Evolutionary conservation across 2,113 vertebrate genomes (phyloP), one percentile per base, ranked within the genome.

Genomic region (Microcebus jonahi): DNA sequence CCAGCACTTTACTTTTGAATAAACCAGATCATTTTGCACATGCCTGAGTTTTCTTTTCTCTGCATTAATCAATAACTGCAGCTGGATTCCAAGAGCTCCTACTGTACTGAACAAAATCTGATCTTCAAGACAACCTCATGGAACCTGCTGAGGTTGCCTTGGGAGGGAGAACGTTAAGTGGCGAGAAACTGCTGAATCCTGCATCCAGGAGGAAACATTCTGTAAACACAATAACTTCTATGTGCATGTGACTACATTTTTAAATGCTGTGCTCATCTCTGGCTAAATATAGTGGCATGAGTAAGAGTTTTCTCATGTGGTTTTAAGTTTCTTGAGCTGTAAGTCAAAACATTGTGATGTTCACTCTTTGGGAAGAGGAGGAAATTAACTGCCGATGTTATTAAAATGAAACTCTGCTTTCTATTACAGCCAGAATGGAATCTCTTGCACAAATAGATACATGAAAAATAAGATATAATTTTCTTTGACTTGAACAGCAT

Each of bases 81-180:
- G 50, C 23, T 81, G 50, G 68, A 36, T 91, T 71, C 48, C 80
- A 71, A 73, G 76, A 76, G 17, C 29, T 4, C 4, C 61, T 68
- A 65, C 80, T 73, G 55, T 77, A 48, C 63, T 42, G 57, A 96
- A 76, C 6, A 90, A 65, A 97, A 88, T 59, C 42, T 68, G 89
- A 96, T 95, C 92, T 98, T 97, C 50, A 73, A 57, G 94, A 84
- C 92, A 96, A 90, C 88, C 76, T 95, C 88, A 17, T 8, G 85
- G 65, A 97, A 94, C 27, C 98, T 96, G 98, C 97, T 97, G 97
- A 98, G 96, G 61, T 95, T 89, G 96, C 88, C 70, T 91, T 68
- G 75, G 90, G 92, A 79, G 53, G 80, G 36, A 97, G 57, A 89
- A 3, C 12, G 8, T 8, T 10, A 31, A n/a, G 92, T 61, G 45